These are phyloP conservation scores for Nymphalis urticae DNA, from an alignment of 2,888 invertebrate genomes.

Conservation along the genomic window DNA sequence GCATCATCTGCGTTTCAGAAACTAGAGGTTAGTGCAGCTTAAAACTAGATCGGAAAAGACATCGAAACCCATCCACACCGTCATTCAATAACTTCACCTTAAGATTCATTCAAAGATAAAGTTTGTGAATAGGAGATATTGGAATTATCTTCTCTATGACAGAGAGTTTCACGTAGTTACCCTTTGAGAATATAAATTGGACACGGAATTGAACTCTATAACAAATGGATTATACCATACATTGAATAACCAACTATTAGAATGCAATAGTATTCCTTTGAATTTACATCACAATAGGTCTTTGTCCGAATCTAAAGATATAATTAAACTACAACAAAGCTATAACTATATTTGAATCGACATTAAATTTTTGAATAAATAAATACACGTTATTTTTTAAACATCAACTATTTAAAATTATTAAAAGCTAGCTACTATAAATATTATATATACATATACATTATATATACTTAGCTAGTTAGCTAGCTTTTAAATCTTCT, in stretches of 20 bases:
- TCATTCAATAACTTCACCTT: constrained; percentile 5
- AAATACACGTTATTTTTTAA: no score
- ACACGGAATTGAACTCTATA: neutral
- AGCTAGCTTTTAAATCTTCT: no score
- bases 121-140: constrained; percentile 7
- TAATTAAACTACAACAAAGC: neutral
- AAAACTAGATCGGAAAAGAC: neutral
- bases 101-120: constrained; percentile 6
- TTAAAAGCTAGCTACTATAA: no score
- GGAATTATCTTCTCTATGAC: constrained; percentile 7
- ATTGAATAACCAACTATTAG: constrained; percentile 5
- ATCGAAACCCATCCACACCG: neutral
- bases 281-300: neutral
- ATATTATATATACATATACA: no score
- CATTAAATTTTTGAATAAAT: no score
- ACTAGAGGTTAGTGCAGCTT: neutral
- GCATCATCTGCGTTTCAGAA: neutral
- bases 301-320: neutral
- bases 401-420: no score
- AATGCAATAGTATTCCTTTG: neutral
- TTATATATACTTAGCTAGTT: no score
- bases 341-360: neutral
- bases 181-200: constrained; percentile 11
- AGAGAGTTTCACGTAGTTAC: neutral
- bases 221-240: constrained; percentile 6